Evolutionary conservation across 2,888 invertebrate species (phyloP).

Genomic region (Synanthedon myopaeformis): DNA sequence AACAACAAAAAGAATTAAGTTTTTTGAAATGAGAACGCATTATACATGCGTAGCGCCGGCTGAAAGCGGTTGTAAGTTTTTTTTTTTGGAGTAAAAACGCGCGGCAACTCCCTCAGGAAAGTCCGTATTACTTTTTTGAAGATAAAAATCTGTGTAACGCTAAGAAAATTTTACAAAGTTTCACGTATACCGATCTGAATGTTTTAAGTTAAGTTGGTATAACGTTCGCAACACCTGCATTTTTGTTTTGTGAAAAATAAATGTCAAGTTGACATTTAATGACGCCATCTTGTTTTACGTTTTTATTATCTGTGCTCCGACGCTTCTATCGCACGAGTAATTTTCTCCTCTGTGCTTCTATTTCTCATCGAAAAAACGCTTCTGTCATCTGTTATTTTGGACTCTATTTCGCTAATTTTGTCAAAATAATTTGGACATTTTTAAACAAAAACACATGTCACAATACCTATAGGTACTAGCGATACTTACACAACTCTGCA

Average conservation of each 20-base stretch:
- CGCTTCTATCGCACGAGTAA: too few species aligned
- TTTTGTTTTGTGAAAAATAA: constrained; percentile 1
- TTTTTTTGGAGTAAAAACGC: constrained; percentile 1
- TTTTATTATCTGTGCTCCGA: neutral
- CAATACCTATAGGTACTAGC: too few species aligned
- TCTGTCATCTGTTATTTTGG: too few species aligned
- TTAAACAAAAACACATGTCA: too few species aligned
- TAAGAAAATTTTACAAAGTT: constrained; percentile 19
- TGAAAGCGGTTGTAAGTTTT: constrained; percentile 11
- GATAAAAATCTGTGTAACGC: constrained; percentile 12
- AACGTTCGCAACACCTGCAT: constrained; percentile 14
- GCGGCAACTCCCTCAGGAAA: neutral
- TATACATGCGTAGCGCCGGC: constrained; percentile 40
- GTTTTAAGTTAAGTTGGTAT: constrained; percentile 19
- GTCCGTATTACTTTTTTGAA: neutral
- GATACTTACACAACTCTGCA: too few species aligned
- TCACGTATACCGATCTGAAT: constrained; percentile 15
- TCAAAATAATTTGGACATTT: too few species aligned
- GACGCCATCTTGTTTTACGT: neutral
- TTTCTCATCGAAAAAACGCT: too few species aligned
- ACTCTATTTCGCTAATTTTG: too few species aligned
- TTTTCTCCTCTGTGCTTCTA: too few species aligned
- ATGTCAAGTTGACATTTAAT: neutral
- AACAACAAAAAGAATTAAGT: constrained; percentile 17
- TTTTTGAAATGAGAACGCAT: constrained; percentile 28